Conservation (phyloP, 1,140 invertebrate genomes). For the Penaeus indicus region DNA sequence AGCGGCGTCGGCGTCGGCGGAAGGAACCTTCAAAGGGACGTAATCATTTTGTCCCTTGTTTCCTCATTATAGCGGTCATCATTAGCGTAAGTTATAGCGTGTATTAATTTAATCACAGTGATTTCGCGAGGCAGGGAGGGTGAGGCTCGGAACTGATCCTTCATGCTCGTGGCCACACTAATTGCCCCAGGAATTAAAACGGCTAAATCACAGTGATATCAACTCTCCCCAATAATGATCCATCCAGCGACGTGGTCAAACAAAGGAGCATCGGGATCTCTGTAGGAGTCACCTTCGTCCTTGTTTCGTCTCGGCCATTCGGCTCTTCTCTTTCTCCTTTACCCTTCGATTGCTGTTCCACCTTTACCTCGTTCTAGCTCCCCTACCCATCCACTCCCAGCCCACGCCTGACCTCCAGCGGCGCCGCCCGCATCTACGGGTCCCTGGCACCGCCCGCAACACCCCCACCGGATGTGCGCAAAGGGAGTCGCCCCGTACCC, state of each 20-base stretch:
- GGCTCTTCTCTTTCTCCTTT: no score
- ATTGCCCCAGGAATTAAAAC: slow-evolving; percentile 56
- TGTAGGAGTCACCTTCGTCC: neutral
- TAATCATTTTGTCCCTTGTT: slow-evolving; percentile 61
- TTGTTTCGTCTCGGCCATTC: no score
- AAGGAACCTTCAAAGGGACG: slow-evolving; percentile 31
- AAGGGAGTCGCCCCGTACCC: no score
- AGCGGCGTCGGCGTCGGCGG: neutral
- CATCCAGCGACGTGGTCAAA: slow-evolving; percentile 4
- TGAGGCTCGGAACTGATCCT: slow-evolving; percentile 27
- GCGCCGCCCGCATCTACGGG: no score
- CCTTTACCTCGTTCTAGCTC: no score
- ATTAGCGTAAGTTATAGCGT: slow-evolving; percentile 59
- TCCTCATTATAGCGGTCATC: slow-evolving; percentile 48
- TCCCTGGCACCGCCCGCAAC: no score
- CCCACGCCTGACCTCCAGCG: no score
- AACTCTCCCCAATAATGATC: slow-evolving; percentile 46
- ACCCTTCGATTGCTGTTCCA: no score
- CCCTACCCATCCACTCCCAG: no score
- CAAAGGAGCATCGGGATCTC: slow-evolving; percentile 33
- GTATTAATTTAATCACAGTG: slow-evolving; percentile 62
- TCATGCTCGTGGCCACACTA: slow-evolving; percentile 41
- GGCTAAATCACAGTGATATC: slow-evolving; percentile 57
- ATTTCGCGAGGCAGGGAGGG: slow-evolving; percentile 43
- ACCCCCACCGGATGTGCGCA: no score